Evolutionary conservation across 2,113 vertebrate genomes (phyloP), one percentile per base, ranked within the genome.

Genomic region (Circaetus gallicus): DNA sequence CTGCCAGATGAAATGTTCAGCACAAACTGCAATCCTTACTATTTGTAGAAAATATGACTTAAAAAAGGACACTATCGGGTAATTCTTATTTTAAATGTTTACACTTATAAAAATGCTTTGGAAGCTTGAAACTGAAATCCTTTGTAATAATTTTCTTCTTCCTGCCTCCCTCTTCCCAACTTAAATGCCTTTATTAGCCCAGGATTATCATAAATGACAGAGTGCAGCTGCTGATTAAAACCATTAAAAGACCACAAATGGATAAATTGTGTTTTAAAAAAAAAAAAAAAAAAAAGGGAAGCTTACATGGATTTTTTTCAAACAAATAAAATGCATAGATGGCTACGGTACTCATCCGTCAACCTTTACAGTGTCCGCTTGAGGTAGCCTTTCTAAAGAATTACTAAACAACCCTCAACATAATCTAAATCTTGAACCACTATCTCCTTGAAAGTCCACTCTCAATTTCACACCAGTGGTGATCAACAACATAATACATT

Each of bases 101-200:
- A 97, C 96, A 96, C 93, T 98, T 98, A 98, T 96, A 98, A 98
- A 98, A 98, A 98, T 92, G 97, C 96, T 98, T 98, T 98, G 97
- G 97, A 98, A 98, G 97, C 97, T 94, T 97, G 94, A 98, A 98
- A 97, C 96, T 96, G 84, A 97, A 97, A 95, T 94, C 83, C 96
- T 97, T 95, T 77, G 90, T 97, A 95, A 79, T 82, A 58, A n/a
- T 82, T 79, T 94, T 97, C 95, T 97, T 97, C 93, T 87, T 96
- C 87, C 90, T 95, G 74, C 89, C 95, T 97, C 96, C 97, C 95
- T 92, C 97, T 96, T 95, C 76, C 86, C 90, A 84, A 94, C 97
- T 96, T 93, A 65, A 95, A 96, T 87, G 96, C 34, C 94, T 96
- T 96, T 97, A 82, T 98, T 96, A 97, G 94, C 94, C 95, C 43